These are phyloP conservation scores for Cacoxenus indagator DNA, from an alignment of 2,888 invertebrate genomes.

Conservation along the genomic window DNA sequence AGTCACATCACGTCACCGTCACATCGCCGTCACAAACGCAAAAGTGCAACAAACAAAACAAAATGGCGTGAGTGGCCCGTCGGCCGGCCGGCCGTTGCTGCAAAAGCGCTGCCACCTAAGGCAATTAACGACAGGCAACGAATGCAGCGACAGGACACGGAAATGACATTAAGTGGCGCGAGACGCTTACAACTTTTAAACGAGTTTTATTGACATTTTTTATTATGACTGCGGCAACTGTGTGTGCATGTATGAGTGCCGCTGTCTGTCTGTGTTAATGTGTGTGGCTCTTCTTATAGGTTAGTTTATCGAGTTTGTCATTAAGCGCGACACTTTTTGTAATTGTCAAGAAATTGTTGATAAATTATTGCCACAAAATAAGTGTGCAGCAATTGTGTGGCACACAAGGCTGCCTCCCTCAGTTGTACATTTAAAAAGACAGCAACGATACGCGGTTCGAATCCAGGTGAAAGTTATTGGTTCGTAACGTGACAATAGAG, in stretches of 20 bases:
- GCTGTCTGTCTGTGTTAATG: neutral
- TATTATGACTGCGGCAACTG: too few relatives aligned
- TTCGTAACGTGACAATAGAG: too few relatives aligned
- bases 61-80: neutral
- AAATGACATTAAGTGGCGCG: slow-evolving; percentile 13
- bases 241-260: too few relatives aligned
- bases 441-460: too few relatives aligned
- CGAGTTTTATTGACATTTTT: neutral
- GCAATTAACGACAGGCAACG: slow-evolving; percentile 9
- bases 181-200: neutral
- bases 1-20: neutral
- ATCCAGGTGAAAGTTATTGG: too few relatives aligned
- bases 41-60: neutral
- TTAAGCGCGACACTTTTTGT: neutral
- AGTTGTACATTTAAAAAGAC: too few relatives aligned
- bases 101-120: neutral
- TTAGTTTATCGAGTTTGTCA: neutral
- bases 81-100: neutral
- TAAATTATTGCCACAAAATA: too few relatives aligned
- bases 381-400: too few relatives aligned
- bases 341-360: too few relatives aligned
- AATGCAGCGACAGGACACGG: slow-evolving; percentile 20
- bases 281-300: neutral
- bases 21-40: neutral
- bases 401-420: too few relatives aligned